Base-by-base conservation (phyloP, 2,797 vertebrate species). In the Halcyon leucocephala region DNA sequence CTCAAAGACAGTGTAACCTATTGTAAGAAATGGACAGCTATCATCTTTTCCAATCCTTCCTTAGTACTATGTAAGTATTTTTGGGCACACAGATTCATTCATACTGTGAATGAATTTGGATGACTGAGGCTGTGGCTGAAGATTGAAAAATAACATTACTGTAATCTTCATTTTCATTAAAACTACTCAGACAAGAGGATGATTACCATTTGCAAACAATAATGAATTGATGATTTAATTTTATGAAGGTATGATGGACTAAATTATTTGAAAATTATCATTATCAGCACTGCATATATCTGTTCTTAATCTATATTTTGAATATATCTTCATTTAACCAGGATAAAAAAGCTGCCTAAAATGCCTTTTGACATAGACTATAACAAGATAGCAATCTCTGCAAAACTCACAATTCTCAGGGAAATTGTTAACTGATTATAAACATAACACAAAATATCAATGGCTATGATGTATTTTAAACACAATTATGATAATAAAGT, bases 401-500 rank as follows among this genome's bases (percentile, higher is more conserved):
- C 39, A 95, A 93, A 93, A 74, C 83, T 94, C 79, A 67, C 92
- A 93, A 94, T 95, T 96, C 94, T 92, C 81, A 76, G 69, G 76
- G 82, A 97, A 94, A 95, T 84, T 83, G 80, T 94, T 86, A 94
- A 51, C 46, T 57, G 82, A 74, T 92, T 95, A 96, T 70, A 94
- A 92, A 90, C 52, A 62, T 89, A 96, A 88, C 85, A 65, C 16
- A 77, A 93, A 93, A 91, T 94, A 95, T 94, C 94, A 92, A 80
- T 95, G 92, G 80, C 86, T 93, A 96, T 91, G 87, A 92, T 90
- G 85, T 91, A 91, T 96, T 97, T 97, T 87, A 94, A 96, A 93
- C 80, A 95, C 80, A 95, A 93, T 96, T 95, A 95, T 85, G 73
- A 61, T 95, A 88, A 95, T 81, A 87, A 95, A 96, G 82, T 89